Percentiles rank a stretch among this genome's conserved stretches.
phyloP scores from a whole-genome alignment of 92 coral and sea anemone genomes.

The Zoanthus gigantus region DNA sequence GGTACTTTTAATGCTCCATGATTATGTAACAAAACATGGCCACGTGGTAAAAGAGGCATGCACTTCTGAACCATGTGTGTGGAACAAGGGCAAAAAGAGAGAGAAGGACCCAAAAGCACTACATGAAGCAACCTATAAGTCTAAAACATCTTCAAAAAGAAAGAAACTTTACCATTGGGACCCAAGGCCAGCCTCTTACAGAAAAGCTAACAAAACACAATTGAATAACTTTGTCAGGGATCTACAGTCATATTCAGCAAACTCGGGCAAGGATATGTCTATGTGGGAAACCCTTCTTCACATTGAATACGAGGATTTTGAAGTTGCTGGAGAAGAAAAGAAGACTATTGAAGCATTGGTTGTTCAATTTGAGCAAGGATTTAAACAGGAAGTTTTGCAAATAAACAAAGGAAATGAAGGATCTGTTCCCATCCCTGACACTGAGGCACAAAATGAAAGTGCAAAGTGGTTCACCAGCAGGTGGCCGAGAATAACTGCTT shows the following conservation, averaged over 20 bases:
- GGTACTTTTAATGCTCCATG: constrained; percentile 4
- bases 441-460: not conserved
- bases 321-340: constrained; percentile 19
- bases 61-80: constrained; percentile 9
- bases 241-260: not conserved
- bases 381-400: not conserved
- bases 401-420: not conserved
- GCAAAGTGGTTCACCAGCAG: constrained; percentile 7
- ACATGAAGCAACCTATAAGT: constrained; percentile 9
- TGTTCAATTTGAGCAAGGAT: not conserved
- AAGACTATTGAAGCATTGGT: not conserved
- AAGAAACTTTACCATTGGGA: constrained; percentile 5
- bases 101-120: constrained; percentile 31
- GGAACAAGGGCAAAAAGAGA: constrained; percentile 43
- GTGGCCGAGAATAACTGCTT: constrained; percentile 36
- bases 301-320: constrained; percentile 14
- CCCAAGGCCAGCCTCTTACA: constrained; percentile 11
- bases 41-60: constrained; percentile 3
- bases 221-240: not conserved
- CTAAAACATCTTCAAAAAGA: not conserved
- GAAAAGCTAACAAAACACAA: not conserved
- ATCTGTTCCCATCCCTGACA: not conserved
- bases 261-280: constrained; percentile 9
- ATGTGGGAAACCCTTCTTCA: constrained; percentile 23
- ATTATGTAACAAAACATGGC: not conserved